Base-by-base conservation (phyloP, 2,888 invertebrate genomes). In the Xylocampa areola region DNA sequence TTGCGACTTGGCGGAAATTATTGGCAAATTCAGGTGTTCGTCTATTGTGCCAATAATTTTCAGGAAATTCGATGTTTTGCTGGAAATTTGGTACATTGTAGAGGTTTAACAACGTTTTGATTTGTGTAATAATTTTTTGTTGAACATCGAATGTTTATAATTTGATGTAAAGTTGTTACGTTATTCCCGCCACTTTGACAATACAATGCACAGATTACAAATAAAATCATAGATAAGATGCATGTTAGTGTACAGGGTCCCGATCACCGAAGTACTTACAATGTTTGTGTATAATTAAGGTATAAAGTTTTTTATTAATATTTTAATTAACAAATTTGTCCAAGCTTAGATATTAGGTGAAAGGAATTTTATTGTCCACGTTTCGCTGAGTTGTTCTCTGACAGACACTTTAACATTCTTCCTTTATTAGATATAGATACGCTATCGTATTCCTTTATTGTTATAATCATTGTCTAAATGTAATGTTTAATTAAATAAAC, bases 291-390 rank as follows among this genome's bases (percentile, higher is more conserved):
- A 62, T 52, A 58, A 23, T 65, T 55, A 73, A 68, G 47, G 50
- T 40, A 55, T 53, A 33, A 37, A 41, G 7, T 11, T 41, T 64
- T 58, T 62, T 63, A 68, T 59, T 62, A 40, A 55, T 68, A 69
- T 62, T 75, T 65, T 47, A 65, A 63, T 51, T 54, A 53, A 52
- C 40, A 57, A 58, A 54, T 43, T 57, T 75, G 76, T 80, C 77
- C 80, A 80, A 77, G 77, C 78, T 75, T 81, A 80, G 79, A 62
- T 49, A 61, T 66, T 68, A 68, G 51, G 55, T 57, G 35, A 47
- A 47, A 55, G 41, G 14, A 64, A 50, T 53, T 61, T 64, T 44
- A 68, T 23, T 67, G 51, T 71, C 63, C 36, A 55, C 48, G 47
- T 70, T 64, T 39, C 43, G 76, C 67, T 67, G 33, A 33, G 40